A percentile compares a stretch with the other conserved stretches of the same genome.
phyloP scores from a whole-genome alignment of 2,797 vertebrate genomes.

The Vespertilio murinus region DNA sequence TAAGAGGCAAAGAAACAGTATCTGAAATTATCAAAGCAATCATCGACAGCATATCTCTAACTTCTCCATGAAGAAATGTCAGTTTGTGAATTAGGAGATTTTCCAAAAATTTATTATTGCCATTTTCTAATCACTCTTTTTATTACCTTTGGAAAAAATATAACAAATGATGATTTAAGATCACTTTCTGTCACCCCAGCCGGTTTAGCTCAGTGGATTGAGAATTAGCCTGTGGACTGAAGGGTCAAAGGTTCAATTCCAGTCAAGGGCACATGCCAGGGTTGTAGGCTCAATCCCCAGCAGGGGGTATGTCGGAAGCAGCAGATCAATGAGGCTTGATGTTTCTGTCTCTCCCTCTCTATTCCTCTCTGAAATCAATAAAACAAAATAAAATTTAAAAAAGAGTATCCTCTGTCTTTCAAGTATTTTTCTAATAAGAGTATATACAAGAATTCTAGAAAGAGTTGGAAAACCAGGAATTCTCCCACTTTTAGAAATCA shows the following conservation, averaged over 20 bases:
- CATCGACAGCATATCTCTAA: neutral
- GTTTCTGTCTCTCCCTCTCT: too few relatives aligned
- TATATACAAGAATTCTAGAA: neutral
- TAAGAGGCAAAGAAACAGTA: conserved; percentile 47
- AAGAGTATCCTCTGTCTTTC: neutral
- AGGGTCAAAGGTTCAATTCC: too few relatives aligned
- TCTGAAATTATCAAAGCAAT: conserved; percentile 77
- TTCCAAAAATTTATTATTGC: conserved; percentile 62
- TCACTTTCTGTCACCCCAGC: neutral
- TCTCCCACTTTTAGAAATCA: neutral
- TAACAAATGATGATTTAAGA: neutral
- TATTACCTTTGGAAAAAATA: conserved; percentile 48
- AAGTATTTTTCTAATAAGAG: neutral
- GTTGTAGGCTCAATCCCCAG: too few relatives aligned
- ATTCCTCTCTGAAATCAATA: too few relatives aligned
- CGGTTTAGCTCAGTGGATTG: too few relatives aligned
- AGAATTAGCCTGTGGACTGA: too few relatives aligned
- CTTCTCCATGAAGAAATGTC: conserved; percentile 61
- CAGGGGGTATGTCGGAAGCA: too few relatives aligned
- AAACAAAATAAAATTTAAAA: too few relatives aligned
- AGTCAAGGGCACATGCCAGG: too few relatives aligned
- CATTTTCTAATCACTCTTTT: conserved; percentile 64
- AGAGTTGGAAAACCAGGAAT: conserved; percentile 17
- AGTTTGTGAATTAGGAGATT: conserved; percentile 54
- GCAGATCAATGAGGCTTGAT: too few relatives aligned